Base-by-base conservation (phyloP, 2,888 invertebrate species). In the Leptopilina syphax region DNA sequence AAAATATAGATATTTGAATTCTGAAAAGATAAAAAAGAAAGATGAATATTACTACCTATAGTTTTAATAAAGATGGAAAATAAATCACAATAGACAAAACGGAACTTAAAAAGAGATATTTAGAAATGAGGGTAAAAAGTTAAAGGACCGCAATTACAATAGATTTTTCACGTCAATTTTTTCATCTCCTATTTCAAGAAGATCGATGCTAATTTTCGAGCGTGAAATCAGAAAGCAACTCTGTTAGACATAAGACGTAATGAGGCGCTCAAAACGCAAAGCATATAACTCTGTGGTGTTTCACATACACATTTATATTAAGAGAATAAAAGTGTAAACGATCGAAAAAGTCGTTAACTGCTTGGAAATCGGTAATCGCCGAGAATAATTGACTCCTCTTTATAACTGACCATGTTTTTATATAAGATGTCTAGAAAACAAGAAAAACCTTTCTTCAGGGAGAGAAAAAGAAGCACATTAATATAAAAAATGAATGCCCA, bases 271-370 rank as follows among this genome's bases (percentile, higher is more conserved):
- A 68, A 27, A 47, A 73, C 50, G 60, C 70, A 34, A 41, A 54
- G 73, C 57, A 70, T 47, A 47, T 47, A 47, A 9, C 7, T 47
- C 9, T 50, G 65, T 77, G 81, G 44, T 57, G 54, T 77, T 79
- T 8, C 77, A 79, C 10, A 50, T 50, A 50, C 10, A 50, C 12
- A 50, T 50, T 10, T 50, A 50, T 50, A 50, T 50, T 10, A 10
- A 77, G 80, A 34, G 80, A 79, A 82, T 81, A 85, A 82, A 50
- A 85, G 86, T 85, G 86, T 87, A 89, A 88, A 85, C 87, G 89
- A 88, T 89, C 87, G 88, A 89, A 90, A 88, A 90, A 89, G 88
- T 88, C 86, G 87, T 89, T 88, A 90, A 90, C 88, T 86, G 88
- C 84, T 88, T 83, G 88, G 87, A 88, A 91, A 90, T 91, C 87